Evolutionary conservation across 2,113 vertebrate genomes (phyloP).

Genomic region (Anser brachyrhynchus): DNA sequence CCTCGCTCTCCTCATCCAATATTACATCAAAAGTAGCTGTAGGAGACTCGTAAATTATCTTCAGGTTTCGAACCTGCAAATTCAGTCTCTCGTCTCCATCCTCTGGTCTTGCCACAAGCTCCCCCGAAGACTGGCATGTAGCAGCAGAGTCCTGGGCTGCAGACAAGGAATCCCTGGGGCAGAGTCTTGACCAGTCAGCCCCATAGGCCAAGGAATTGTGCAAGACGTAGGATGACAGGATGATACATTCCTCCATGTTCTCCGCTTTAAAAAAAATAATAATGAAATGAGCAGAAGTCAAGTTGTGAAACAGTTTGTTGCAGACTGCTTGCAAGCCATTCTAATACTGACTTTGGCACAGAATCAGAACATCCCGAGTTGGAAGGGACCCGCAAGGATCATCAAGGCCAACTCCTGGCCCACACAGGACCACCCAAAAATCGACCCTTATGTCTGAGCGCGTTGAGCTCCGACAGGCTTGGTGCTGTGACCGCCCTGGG

Average conservation of each 20-base stretch:
- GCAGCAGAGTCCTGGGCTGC: constrained; percentile 16
- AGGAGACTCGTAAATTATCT: constrained; percentile 82
- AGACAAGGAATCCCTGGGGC: constrained; percentile 19
- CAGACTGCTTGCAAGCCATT: background rate
- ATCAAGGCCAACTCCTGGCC: too few relatives aligned
- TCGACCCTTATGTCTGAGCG: too few relatives aligned
- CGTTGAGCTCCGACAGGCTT: too few relatives aligned
- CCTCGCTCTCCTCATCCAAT: constrained; percentile 76
- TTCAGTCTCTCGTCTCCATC: background rate
- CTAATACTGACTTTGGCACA: fast-evolving
- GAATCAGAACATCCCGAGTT: too few relatives aligned
- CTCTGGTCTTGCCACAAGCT: background rate
- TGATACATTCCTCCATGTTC: constrained; percentile 69
- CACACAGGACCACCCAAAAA: too few relatives aligned
- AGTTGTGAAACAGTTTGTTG: background rate
- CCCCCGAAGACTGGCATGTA: background rate
- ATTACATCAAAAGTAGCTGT: constrained; percentile 81
- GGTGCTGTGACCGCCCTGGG: background rate
- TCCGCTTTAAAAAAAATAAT: constrained; percentile 64
- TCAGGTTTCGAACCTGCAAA: constrained; percentile 68
- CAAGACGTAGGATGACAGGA: constrained; percentile 82
- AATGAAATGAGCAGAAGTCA: background rate
- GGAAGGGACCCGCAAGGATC: too few relatives aligned
- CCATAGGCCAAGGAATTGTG: constrained; percentile 92
- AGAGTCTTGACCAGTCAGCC: constrained; percentile 90